Base-by-base conservation (phyloP, 2,888 invertebrate genomes). In the Blastobasis lacticolella region DNA sequence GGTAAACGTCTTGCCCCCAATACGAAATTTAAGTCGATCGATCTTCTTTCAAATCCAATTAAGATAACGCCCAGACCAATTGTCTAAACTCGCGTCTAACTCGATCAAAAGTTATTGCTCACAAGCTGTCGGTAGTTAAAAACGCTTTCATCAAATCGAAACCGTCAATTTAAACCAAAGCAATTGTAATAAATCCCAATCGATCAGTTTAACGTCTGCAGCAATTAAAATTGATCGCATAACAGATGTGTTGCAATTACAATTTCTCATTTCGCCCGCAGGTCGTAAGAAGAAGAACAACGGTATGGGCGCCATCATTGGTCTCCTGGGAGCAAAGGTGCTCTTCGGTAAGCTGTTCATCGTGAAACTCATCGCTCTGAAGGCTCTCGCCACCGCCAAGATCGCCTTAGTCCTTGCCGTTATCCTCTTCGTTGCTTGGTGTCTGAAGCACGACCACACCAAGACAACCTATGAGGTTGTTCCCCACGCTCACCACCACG, bases 371-470 rank as follows among this genome's bases (percentile, higher is more conserved):
- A 89, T 95, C 56, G 94, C 95, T 7, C 91, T 95, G 78, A 95
- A 95, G 80, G 95, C 95, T 6, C 88, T 95, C 53, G 89, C 95
- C 45, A 91, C 95, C 57, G 95, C 94, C 62, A 95, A 95, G 87
- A 91, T 95, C 60, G 95, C 95, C 0, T 81, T 95, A 6, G 90
- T 94, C 59, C 89, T 95, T 44, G 92, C 94, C 43, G 91, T 90
- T 51, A 91, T 95, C 61, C 92, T 95, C 63, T 81, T 87, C 59
- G 78, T 81, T 0, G 87, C 87, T 2, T 84, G 75, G 69, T 86
- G 87, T 54, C 57, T 88, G 62, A 88, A 88, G 54, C 80, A 80
- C 0, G 88, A 85, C 48, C 79, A 82, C 40, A 74, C 80, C 0
- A 88, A 87, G 65, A 88, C 88, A 0, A 86, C 86, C 0, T 88